Base-by-base conservation (phyloP, 2,113 vertebrate genomes). In the Eclectus roratus region DNA sequence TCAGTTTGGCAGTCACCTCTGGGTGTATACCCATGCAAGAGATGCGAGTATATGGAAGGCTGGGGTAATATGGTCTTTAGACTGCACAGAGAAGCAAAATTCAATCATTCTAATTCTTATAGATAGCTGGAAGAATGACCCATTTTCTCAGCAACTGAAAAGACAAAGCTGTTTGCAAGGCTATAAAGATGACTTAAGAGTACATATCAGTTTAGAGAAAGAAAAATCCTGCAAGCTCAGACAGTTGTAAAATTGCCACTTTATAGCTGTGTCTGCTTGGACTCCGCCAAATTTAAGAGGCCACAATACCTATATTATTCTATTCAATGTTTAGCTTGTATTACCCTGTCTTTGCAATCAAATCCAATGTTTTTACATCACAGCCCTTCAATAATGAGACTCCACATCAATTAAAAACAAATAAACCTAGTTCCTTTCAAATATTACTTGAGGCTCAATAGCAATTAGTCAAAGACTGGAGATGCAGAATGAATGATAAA, bases 231-330 rank as follows among this genome's bases (percentile, higher is more conserved):
- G 91, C 80, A 91, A 94, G 89, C 86, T 94, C 94, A 96, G 94
- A 93, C 81, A 91, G 94, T 91, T 94, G 74, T 94, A 96, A 96
- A 96, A 95, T 90, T 84, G 80, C 70, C 83, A 76, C 86, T 96
- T 96, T 93, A 94, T 65, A 58, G 83, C 73, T 66, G 70, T 56
- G 70, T 86, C 77, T 93, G 66, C 92, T 88, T 94, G 82, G 88
- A 74, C 85, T 79, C 92, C 29, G 53, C 56, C 85, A 89, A 94
- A 94, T 93, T 74, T 74, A 72, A 81, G 83, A 85, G 85, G 43
- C 52, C 56, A 81, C 90, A 73, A 66, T 13, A 84, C 73, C 91
- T 76, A 33, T 53, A 72, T 89, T 72, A 80, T 68, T 86, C 64
- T 74, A 85, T 72, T 89, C 56, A 72, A 49, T 24, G 23, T 65